Conservation (phyloP, 1,140 invertebrate genomes). For the Drosophila dunni region DNA sequence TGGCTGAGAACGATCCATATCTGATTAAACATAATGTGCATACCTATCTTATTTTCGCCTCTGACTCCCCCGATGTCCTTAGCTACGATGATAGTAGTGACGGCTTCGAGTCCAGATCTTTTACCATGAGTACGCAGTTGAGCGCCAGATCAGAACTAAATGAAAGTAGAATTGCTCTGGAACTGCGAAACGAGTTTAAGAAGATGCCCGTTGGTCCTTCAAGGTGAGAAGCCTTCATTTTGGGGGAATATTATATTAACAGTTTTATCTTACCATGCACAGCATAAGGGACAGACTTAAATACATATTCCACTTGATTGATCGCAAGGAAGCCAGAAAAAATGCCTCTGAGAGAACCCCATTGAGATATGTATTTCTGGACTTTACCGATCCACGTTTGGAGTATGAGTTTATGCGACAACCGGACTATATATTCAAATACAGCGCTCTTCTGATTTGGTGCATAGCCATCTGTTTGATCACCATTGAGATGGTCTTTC, state of each 20-base stretch:
- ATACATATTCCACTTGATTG: neutral
- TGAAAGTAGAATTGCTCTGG: neutral
- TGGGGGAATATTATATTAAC: too few relatives aligned
- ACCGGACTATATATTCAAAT: constrained; percentile 74
- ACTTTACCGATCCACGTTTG: constrained; percentile 62
- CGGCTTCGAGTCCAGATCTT: neutral
- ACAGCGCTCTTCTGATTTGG: constrained; percentile 64
- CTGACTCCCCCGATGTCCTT: constrained; percentile 27
- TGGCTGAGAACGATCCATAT: constrained; percentile 87
- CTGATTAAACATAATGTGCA: constrained; percentile 88
- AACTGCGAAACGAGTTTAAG: constrained; percentile 55
- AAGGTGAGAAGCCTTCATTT: constrained; percentile 46
- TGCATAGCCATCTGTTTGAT: constrained; percentile 29
- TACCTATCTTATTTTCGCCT: constrained; percentile 88
- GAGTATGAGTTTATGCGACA: constrained; percentile 65
- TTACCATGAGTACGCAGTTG: neutral
- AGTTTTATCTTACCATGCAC: too few relatives aligned
- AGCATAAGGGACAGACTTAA: neutral
- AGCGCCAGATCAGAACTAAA: neutral
- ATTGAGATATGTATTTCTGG: constrained; percentile 36
- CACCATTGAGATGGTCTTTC: constrained; percentile 26
- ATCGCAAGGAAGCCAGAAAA: constrained; percentile 2
- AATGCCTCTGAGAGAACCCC: neutral
- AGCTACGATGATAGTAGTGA: neutral
- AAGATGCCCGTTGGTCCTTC: constrained; percentile 74